A percentile compares a stretch with the other conserved stretches of the same genome.
phyloP scores from a whole-genome alignment of 1,140 invertebrate genomes.

The Caenorhabditis tropicalis region DNA sequence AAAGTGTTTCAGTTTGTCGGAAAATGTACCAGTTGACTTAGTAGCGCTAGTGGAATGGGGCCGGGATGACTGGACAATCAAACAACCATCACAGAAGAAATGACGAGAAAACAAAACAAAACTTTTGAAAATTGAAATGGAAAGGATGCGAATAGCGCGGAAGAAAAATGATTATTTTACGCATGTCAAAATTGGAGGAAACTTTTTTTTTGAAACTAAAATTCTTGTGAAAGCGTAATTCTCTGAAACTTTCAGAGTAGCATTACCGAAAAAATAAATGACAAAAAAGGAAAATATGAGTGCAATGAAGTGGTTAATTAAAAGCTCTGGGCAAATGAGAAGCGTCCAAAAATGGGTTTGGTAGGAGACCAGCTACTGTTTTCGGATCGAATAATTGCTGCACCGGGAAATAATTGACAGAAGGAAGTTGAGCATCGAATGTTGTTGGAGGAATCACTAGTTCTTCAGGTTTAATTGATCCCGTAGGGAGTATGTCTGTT shows the following conservation, averaged over 20 bases:
- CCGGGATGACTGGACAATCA: slow-evolving; percentile 36
- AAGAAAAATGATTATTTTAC: slow-evolving; percentile 19
- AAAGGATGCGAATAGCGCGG: not conserved
- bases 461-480: not conserved
- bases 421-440: not conserved
- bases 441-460: not conserved
- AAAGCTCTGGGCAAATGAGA: slow-evolving; percentile 6
- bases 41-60: slow-evolving; percentile 35
- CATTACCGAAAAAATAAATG: not conserved
- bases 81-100: slow-evolving; percentile 41
- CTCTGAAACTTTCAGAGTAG: not conserved
- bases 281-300: not conserved
- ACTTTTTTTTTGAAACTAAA: no score
- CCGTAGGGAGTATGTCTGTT: not conserved
- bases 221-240: not conserved
- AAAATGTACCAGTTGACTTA: slow-evolving; percentile 35
- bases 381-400: slow-evolving; percentile 8
- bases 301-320: slow-evolving; percentile 35
- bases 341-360: slow-evolving; percentile 10
- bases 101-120: not conserved
- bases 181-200: not conserved
- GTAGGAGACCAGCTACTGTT: slow-evolving; percentile 2
- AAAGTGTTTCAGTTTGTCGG: not conserved
- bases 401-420: not conserved
- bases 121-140: not conserved